A percentile compares a stretch with the other conserved stretches of the same genome.
Evolutionary conservation across 2,797 vertebrate species (phyloP).

Genomic region (Australoheros facetus): DNA sequence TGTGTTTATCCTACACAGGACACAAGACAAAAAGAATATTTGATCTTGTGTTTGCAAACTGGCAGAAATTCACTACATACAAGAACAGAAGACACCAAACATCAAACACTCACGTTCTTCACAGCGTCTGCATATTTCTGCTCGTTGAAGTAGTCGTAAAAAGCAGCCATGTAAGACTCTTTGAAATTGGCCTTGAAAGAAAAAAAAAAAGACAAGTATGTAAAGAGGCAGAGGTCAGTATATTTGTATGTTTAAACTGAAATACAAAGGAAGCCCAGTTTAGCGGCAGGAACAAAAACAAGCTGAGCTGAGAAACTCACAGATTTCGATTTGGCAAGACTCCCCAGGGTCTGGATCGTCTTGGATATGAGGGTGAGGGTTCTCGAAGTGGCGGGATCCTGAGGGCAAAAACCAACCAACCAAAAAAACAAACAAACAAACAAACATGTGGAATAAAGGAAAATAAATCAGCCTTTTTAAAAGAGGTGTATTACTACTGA

Average conservation of each 20-base stretch:
- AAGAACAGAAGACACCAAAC: constrained; percentile 6
- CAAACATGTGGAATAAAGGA: background rate
- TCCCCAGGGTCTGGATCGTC: constrained; percentile 97
- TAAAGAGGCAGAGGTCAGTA: constrained; percentile 2
- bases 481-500: background rate
- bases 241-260: background rate
- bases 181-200: constrained; percentile 94
- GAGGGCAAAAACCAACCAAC: background rate
- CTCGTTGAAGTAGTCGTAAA: constrained; percentile 98
- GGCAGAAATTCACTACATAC: background rate
- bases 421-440: too few relatives aligned
- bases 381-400: constrained; percentile 95
- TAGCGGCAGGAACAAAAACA: background rate
- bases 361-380: constrained; percentile 98
- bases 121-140: constrained; percentile 98
- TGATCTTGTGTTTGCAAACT: background rate
- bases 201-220: constrained; percentile 35
- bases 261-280: background rate
- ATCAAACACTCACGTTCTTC: constrained; percentile 89
- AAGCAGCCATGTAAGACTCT: constrained; percentile 97
- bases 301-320: constrained; percentile 79
- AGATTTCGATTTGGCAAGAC: constrained; percentile 97
- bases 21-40: background rate
- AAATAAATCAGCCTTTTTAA: background rate
- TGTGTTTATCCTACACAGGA: background rate